A percentile compares a stretch with the other conserved stretches of the same genome.
Evolutionary conservation across 2,113 vertebrate species (phyloP).

Genomic region (Lasiurus cinereus): DNA sequence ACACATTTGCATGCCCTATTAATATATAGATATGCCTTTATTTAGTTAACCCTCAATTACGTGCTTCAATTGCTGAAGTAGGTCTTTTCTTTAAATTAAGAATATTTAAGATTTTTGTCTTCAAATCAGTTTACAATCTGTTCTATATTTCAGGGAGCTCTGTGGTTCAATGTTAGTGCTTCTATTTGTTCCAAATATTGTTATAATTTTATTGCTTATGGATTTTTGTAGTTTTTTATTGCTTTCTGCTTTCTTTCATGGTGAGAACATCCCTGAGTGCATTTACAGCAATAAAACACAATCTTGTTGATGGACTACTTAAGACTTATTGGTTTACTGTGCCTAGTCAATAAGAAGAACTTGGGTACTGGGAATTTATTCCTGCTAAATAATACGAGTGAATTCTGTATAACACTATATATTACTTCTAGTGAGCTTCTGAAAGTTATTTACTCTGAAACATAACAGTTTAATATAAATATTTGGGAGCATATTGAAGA

Average conservation of each 20-base stretch:
- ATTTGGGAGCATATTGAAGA: not conserved
- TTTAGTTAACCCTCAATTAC: not conserved
- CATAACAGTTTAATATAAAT: not conserved
- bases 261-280: not conserved
- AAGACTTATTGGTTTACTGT: not conserved
- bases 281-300: not conserved
- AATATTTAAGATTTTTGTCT: slow-evolving; percentile 37
- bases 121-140: not conserved
- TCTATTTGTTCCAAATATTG: not conserved
- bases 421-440: not conserved
- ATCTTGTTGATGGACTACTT: not conserved
- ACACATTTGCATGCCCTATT: not conserved
- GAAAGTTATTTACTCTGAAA: not conserved
- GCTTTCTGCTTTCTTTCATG: not conserved
- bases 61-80: not conserved
- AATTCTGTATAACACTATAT: slow-evolving; percentile 28
- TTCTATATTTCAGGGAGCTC: not conserved
- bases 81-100: not conserved
- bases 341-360: not conserved
- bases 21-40: not conserved
- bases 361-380: not conserved
- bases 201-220: not conserved
- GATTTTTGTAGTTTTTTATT: not conserved
- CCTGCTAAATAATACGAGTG: slow-evolving; percentile 5
- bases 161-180: not conserved